Conservation (phyloP, 2,888 invertebrate genomes). For the Standfussiana lucernea region DNA sequence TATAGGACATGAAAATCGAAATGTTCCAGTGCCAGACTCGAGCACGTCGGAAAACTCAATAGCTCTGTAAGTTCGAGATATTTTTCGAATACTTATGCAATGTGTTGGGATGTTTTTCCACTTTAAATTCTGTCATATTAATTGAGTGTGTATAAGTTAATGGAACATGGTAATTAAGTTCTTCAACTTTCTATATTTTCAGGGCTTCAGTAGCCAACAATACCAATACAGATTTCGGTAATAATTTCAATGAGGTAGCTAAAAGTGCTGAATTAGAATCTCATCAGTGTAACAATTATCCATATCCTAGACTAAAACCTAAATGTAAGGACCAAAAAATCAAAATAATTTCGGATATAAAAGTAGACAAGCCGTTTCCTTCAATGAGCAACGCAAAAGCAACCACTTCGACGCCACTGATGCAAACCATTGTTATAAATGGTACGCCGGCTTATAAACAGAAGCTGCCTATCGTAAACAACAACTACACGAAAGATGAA, state of each 20-base stretch:
- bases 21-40: conserved; percentile 80
- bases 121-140: neutral
- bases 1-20: conserved; percentile 72
- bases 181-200: conserved; percentile 56
- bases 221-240: conserved; percentile 55
- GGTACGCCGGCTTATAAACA: conserved; percentile 83
- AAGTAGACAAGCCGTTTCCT: conserved; percentile 78
- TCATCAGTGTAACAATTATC: conserved; percentile 60
- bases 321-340: conserved; percentile 80
- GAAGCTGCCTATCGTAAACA: conserved; percentile 63
- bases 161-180: conserved; percentile 5
- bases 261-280: conserved; percentile 59
- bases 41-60: conserved; percentile 79
- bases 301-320: conserved; percentile 63
- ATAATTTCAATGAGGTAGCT: conserved; percentile 50
- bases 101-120: neutral
- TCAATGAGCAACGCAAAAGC: conserved; percentile 68
- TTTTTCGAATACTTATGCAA: neutral
- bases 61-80: conserved; percentile 76
- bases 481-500: conserved; percentile 83
- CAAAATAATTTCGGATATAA: conserved; percentile 85
- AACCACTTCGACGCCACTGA: conserved; percentile 81
- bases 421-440: conserved; percentile 84
- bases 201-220: conserved; percentile 72
- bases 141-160: neutral